Evolutionary conservation across 1,140 invertebrate species (phyloP).

Genomic region (Carcinoscorpius rotundicauda): DNA sequence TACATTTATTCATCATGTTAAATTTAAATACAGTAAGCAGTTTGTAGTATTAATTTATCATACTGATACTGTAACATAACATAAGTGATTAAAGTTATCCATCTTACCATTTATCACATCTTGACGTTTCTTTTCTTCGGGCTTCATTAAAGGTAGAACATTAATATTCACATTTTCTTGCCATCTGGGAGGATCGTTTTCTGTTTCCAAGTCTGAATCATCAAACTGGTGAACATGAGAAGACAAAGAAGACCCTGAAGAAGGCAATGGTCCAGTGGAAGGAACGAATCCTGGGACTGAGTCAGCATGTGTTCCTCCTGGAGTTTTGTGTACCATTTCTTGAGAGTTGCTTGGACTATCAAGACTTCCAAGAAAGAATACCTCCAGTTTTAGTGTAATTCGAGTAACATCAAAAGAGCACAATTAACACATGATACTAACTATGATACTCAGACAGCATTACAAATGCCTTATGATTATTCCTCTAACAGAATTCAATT

Average conservation of each 20-base stretch:
- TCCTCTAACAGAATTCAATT: too few relatives aligned
- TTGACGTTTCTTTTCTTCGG: slow-evolving; percentile 79
- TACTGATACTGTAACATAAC: too few relatives aligned
- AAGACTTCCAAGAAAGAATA: slow-evolving; percentile 30
- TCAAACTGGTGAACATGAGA: slow-evolving; percentile 10
- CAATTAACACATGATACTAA: too few relatives aligned
- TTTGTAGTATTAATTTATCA: too few relatives aligned
- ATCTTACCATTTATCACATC: slow-evolving; percentile 86
- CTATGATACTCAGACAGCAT: too few relatives aligned
- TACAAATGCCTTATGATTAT: too few relatives aligned
- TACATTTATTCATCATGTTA: too few relatives aligned
- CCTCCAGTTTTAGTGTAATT: too few relatives aligned
- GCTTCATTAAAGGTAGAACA: slow-evolving; percentile 51
- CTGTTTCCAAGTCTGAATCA: slow-evolving; percentile 67
- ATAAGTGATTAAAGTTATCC: too few relatives aligned
- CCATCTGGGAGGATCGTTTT: slow-evolving; percentile 66
- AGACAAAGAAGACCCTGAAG: slow-evolving; percentile 5
- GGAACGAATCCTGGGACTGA: slow-evolving; percentile 14
- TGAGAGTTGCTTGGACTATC: slow-evolving; percentile 48
- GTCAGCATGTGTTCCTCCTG: slow-evolving; percentile 10
- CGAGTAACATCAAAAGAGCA: too few relatives aligned
- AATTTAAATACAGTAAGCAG: too few relatives aligned
- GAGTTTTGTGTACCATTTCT: slow-evolving; percentile 36
- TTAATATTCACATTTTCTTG: slow-evolving; percentile 68
- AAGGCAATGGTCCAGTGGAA: slow-evolving; percentile 13